Evolutionary conservation across 2,888 invertebrate genomes (phyloP).

Genomic region (Oxyscelio sp.): DNA sequence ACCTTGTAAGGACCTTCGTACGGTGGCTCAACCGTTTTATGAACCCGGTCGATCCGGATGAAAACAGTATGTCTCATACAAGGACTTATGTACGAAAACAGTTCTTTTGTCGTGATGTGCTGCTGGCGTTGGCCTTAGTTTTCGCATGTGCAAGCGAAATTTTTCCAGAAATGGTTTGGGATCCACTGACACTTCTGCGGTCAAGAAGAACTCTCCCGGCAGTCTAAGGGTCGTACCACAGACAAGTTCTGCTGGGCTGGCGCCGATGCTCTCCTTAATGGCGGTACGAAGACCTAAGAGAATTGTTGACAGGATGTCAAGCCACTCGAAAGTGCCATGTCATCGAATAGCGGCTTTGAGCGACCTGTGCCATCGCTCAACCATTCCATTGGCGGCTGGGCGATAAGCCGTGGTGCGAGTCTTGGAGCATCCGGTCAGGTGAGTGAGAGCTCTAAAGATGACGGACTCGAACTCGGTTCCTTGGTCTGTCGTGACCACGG

Average conservation of each 20-base stretch:
- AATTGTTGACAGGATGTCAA: neutral
- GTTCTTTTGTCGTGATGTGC: no score
- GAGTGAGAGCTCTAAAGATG: neutral
- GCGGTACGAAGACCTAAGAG: slow-evolving; percentile 5
- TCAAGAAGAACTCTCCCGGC: neutral
- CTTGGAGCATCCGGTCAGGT: slow-evolving; percentile 14
- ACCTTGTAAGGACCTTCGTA: no score
- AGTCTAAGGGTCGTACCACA: neutral
- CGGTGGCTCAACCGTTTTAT: no score
- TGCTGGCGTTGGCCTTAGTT: no score
- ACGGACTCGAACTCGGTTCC: slow-evolving; percentile 33
- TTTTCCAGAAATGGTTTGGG: neutral
- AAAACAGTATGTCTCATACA: no score
- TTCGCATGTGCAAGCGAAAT: neutral
- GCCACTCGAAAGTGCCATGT: neutral
- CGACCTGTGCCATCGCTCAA: neutral
- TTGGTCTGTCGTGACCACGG: slow-evolving; percentile 73
- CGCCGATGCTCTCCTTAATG: neutral
- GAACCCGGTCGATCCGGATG: no score
- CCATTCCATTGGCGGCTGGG: neutral
- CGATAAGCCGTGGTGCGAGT: slow-evolving; percentile 5
- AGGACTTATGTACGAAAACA: no score
- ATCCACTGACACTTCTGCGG: no score
- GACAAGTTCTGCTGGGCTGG: neutral
- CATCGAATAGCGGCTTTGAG: slow-evolving; percentile 3